These are phyloP conservation scores for Drosophila paranaensis DNA, from an alignment of 2,888 invertebrate species.

Conservation along the genomic window DNA sequence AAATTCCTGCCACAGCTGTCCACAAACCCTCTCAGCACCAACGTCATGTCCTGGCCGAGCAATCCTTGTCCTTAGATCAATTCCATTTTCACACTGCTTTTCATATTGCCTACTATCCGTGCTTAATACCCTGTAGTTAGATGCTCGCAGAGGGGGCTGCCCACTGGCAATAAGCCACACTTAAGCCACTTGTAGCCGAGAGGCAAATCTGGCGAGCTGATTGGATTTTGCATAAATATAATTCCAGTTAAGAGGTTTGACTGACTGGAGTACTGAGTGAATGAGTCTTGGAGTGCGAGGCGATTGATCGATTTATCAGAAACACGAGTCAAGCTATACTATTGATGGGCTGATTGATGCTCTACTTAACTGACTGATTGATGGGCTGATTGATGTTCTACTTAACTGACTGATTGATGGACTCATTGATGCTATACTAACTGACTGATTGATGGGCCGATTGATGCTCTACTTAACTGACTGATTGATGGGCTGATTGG, in stretches of 20 bases:
- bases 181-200: background rate
- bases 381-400: background rate
- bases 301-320: background rate
- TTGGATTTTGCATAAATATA: background rate
- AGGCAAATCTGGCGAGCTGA: background rate
- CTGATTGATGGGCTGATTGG: background rate
- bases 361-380: background rate
- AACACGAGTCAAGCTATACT: background rate
- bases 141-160: background rate
- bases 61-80: slow-evolving; percentile 29
- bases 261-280: no score
- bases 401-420: background rate
- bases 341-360: background rate
- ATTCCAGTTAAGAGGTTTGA: background rate
- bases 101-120: slow-evolving; percentile 2
- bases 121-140: background rate
- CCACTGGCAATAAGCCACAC: background rate
- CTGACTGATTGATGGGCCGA: background rate
- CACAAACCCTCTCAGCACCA: slow-evolving; percentile 5
- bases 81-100: slow-evolving; percentile 32
- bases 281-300: background rate
- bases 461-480: background rate
- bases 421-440: background rate
- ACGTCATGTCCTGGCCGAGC: slow-evolving; percentile 14
- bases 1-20: slow-evolving; percentile 39